Evolutionary conservation across 2,797 vertebrate genomes (phyloP).

Genomic region (Podarcis siculus): DNA sequence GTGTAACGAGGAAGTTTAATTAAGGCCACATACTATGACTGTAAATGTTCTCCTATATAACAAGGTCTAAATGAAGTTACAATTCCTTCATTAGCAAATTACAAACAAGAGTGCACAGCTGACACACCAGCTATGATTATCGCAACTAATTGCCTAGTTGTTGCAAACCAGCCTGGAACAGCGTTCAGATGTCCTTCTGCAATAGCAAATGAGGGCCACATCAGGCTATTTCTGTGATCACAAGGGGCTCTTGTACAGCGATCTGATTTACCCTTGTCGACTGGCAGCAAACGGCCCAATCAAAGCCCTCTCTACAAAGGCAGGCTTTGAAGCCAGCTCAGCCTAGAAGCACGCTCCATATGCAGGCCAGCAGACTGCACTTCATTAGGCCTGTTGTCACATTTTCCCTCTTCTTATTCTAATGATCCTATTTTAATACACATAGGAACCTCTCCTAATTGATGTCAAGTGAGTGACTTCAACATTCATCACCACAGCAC

Average conservation of each 20-base stretch:
- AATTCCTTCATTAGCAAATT: slow-evolving; percentile 97
- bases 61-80: slow-evolving; percentile 88
- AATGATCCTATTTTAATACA: slow-evolving; percentile 93
- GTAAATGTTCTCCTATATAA: slow-evolving; percentile 85
- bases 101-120: slow-evolving; percentile 88
- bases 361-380: slow-evolving; percentile 83
- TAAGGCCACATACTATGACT: slow-evolving; percentile 84
- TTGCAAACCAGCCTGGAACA: slow-evolving; percentile 80
- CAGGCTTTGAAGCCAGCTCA: slow-evolving; percentile 82
- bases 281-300: slow-evolving; percentile 80
- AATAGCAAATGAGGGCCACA: slow-evolving; percentile 85
- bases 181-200: slow-evolving; percentile 79
- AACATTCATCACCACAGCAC: slow-evolving; percentile 83
- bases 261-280: slow-evolving; percentile 76
- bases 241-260: slow-evolving; percentile 79
- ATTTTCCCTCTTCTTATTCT: slow-evolving; percentile 89
- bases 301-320: slow-evolving; percentile 83
- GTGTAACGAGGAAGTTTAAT: slow-evolving; percentile 86
- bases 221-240: slow-evolving; percentile 82
- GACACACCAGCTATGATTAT: slow-evolving; percentile 88
- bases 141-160: slow-evolving; percentile 92
- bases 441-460: slow-evolving; percentile 91
- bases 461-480: slow-evolving; percentile 98
- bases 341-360: slow-evolving; percentile 78
- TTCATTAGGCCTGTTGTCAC: slow-evolving; percentile 87